These are phyloP conservation scores for Muraenolepis orangiensis DNA, from an alignment of 2,797 vertebrate genomes.

Conservation along the genomic window DNA sequence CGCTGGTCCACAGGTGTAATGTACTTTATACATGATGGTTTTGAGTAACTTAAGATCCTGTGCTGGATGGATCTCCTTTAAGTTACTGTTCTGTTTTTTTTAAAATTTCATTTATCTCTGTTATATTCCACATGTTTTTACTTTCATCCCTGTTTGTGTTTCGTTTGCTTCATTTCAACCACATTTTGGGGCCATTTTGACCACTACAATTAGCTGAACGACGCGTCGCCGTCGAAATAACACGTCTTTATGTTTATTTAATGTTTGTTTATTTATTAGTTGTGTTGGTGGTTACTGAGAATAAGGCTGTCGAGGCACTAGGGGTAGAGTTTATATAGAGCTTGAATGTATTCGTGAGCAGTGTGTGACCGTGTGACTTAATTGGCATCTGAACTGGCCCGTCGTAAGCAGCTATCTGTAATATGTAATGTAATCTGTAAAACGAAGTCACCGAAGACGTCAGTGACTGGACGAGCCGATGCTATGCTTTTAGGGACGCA, in stretches of 20 bases:
- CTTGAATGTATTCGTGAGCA: neutral
- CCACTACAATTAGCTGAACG: neutral
- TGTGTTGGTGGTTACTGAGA: neutral
- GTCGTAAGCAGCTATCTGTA: neutral
- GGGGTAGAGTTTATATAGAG: neutral
- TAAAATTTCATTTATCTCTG: too few species aligned
- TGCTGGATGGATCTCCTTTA: neutral
- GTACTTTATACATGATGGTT: neutral
- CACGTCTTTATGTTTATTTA: neutral
- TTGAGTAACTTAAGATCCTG: neutral
- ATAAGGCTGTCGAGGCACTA: neutral
- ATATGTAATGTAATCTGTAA: too few species aligned
- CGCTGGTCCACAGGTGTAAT: neutral
- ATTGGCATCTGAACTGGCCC: neutral
- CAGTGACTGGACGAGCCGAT: neutral
- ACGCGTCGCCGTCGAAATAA: neutral
- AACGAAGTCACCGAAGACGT: neutral
- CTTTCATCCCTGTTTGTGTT: neutral
- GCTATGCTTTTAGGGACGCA: neutral
- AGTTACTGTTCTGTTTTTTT: neutral
- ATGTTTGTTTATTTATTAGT: neutral
- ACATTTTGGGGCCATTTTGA: neutral
- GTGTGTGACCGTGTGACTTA: neutral
- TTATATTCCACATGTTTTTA: neutral
- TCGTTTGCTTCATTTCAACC: neutral